These are phyloP conservation scores for Tadarida brasiliensis DNA, from an alignment of 2,797 vertebrate genomes.

Conservation along the genomic window DNA sequence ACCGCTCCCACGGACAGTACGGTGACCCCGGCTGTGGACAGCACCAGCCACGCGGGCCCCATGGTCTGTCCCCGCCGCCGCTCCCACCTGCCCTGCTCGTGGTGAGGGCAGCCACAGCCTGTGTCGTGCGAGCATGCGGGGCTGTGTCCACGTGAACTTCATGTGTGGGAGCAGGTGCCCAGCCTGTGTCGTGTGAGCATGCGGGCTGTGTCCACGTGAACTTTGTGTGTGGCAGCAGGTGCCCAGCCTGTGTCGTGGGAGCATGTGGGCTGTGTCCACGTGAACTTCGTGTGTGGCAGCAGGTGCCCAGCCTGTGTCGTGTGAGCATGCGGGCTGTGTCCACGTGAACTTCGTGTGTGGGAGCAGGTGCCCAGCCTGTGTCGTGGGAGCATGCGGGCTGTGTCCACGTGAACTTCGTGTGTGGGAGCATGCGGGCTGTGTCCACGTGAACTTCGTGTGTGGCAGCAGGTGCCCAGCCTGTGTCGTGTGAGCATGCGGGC, in stretches of 20 bases:
- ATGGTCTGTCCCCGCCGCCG: fast-evolving
- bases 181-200: not conserved
- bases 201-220: no score
- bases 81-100: not conserved
- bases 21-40: fast-evolving
- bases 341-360: not conserved
- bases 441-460: no score
- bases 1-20: fast-evolving
- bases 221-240: not conserved
- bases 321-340: not conserved
- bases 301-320: not conserved
- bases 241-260: no score
- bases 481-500: not conserved
- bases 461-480: no score
- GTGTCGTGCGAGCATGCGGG: not conserved
- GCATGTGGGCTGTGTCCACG: not conserved
- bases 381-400: no score
- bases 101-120: not conserved
- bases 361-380: not conserved
- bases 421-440: no score
- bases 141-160: not conserved
- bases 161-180: not conserved
- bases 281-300: not conserved
- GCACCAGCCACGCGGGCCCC: fast-evolving
- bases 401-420: no score